Percentiles rank a stretch among this genome's conserved stretches.
Conservation (phyloP, 1,140 invertebrate genomes). For the Trichonephila inaurata region DNA sequence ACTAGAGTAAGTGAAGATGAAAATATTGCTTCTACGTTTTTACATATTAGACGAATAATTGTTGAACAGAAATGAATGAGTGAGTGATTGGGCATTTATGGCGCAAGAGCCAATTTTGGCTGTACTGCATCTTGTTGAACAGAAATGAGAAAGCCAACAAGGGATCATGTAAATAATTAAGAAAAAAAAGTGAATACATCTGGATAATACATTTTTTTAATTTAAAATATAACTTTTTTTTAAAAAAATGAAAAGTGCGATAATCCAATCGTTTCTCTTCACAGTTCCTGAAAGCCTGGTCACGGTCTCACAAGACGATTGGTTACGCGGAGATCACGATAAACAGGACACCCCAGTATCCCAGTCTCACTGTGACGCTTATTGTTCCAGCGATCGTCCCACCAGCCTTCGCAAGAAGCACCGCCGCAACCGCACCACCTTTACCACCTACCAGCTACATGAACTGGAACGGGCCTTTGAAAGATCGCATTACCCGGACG, state of each 20-base stretch:
- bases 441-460: conserved; percentile 98
- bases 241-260: not conserved
- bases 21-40: too few species aligned
- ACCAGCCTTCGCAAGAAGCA: conserved; percentile 90
- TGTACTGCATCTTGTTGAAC: too few species aligned
- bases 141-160: too few species aligned
- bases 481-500: conserved; percentile 93
- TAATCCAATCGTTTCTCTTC: not conserved
- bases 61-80: too few species aligned
- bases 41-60: too few species aligned
- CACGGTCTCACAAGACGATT: not conserved
- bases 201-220: too few species aligned
- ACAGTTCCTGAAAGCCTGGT: not conserved
- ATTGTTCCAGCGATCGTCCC: conserved; percentile 5
- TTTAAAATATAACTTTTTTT: too few species aligned
- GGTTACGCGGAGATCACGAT: not conserved
- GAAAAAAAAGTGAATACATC: too few species aligned
- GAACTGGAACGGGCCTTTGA: conserved; percentile 84
- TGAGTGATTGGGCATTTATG: too few species aligned
- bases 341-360: not conserved
- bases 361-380: not conserved
- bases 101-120: too few species aligned
- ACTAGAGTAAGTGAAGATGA: too few species aligned
- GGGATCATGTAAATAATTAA: too few species aligned
- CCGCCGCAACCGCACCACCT: conserved; percentile 97